phyloP scores from a whole-genome alignment of 2,113 vertebrate genomes.

The Laterallus jamaicensis region DNA sequence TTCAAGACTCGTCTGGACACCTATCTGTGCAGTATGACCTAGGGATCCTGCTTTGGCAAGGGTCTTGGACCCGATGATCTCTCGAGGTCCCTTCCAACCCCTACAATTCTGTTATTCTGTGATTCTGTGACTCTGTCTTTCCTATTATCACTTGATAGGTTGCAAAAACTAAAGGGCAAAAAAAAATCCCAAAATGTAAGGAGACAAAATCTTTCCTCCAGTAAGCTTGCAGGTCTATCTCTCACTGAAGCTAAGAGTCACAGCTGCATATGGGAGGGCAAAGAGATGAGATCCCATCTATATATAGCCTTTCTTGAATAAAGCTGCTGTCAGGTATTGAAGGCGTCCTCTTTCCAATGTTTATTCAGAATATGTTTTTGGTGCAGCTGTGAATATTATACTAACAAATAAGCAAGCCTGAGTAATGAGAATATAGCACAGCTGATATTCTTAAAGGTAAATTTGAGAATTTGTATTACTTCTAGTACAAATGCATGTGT shows the following conservation, averaged over 20 bases:
- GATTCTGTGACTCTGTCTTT: not conserved
- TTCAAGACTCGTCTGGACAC: too few relatives aligned
- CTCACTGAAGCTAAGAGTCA: not conserved
- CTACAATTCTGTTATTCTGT: too few relatives aligned
- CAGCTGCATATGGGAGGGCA: not conserved
- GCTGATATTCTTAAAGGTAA: not conserved
- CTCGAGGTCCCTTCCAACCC: too few relatives aligned
- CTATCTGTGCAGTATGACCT: too few relatives aligned
- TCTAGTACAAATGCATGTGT: not conserved
- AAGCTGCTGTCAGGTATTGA: conserved; percentile 1
- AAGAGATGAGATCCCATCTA: not conserved
- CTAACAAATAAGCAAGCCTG: conserved; percentile 13
- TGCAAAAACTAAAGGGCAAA: rapidly evolving
- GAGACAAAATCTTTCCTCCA: not conserved
- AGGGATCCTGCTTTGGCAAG: too few relatives aligned
- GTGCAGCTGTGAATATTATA: conserved; percentile 8
- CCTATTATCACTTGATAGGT: not conserved
- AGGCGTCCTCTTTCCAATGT: not conserved
- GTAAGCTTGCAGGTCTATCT: not conserved
- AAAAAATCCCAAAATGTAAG: not conserved
- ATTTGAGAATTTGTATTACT: not conserved
- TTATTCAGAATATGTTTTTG: conserved; percentile 33
- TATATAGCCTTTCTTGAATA: not conserved
- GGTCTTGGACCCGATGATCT: too few relatives aligned
- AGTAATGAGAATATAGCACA: not conserved